These are phyloP conservation scores for Oscheius sp. DNA, from an alignment of 2,888 invertebrate genomes.

Conservation along the genomic window DNA sequence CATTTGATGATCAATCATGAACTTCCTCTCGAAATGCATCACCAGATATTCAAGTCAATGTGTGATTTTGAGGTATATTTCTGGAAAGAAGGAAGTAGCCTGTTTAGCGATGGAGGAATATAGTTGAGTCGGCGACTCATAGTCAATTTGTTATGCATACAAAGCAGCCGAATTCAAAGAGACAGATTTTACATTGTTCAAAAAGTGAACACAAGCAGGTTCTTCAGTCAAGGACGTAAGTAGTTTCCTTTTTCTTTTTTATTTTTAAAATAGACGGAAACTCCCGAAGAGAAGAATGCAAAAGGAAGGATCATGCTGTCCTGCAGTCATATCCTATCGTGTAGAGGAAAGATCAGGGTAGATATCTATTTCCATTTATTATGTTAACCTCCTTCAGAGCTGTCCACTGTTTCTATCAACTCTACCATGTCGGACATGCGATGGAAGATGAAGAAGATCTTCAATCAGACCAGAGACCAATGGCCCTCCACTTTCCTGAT, in stretches of 20 bases:
- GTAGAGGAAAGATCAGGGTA: constrained; percentile 36
- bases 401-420: constrained; percentile 40
- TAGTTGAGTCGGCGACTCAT: constrained; percentile 38
- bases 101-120: constrained; percentile 36
- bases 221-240: constrained; percentile 46
- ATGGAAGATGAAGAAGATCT: constrained; percentile 3
- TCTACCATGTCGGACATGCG: constrained; percentile 46
- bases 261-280: constrained; percentile 36
- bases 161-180: constrained; percentile 44
- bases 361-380: constrained; percentile 3
- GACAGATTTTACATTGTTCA: constrained; percentile 50
- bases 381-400: constrained; percentile 16
- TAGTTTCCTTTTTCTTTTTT: constrained; percentile 6
- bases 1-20: constrained; percentile 37
- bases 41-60: constrained; percentile 45
- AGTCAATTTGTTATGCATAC: constrained; percentile 48
- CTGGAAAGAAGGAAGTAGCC: background rate
- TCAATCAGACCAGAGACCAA: constrained; percentile 16
- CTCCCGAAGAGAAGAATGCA: constrained; percentile 40
- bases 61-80: constrained; percentile 42
- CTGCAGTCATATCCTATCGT: constrained; percentile 46
- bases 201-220: constrained; percentile 50
- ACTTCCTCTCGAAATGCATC: constrained; percentile 46
- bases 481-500: constrained; percentile 37
- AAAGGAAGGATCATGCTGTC: constrained; percentile 46